Evolutionary conservation across 2,113 vertebrate genomes (phyloP), one percentile per base, ranked within the genome.

Genomic region (Thymallus thymallus): DNA sequence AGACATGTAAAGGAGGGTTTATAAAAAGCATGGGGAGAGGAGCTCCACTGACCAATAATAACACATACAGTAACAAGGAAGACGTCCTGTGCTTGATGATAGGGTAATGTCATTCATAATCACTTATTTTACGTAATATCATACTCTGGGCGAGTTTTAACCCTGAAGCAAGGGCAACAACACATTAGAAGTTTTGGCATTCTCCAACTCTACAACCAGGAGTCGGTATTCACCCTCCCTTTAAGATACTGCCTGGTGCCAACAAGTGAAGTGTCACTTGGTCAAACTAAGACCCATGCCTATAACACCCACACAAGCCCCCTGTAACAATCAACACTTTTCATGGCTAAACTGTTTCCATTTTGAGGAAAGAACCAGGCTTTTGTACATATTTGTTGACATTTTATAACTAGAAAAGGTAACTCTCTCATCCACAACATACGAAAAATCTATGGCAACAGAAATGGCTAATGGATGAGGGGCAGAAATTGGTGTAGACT

Each of bases 1-100:
- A 61, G 84, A 76, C 89, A 86, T 84, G 88, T 82, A 75, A 61
- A 61, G 74, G 62, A 16, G 69, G 68, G 74, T 76, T 78, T 69
- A 79, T 80, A 76, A 72, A 62, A 48, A 41, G 65, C 67, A 73
- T 23, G 55, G 56, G 35, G 67, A 68, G 23, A 9, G 67, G 45
- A 71, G 58, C 74, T 74, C 41, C 22, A 55, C 14, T 6, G 6
- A 55, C 5, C 4, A 14, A 55, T 55, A 20, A 55, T 16, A 14
- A 55, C 51, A 55, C 51, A 60, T 1, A 26, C 26, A 26, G 26
- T 16, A 60, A 16, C 20, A 60, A 60, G 10, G 20, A 60, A 60
- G n/a, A 60, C 5, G 10, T 16, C 18, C 1, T 60, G 20, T 60
- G n/a, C 56, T 22, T 22, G n/a, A 22, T 60, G 56, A n/a, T 9